Evolutionary conservation across 2,888 invertebrate species (phyloP), one percentile per base, ranked within the genome.

Genomic region (Tanytarsus gracilentus): DNA sequence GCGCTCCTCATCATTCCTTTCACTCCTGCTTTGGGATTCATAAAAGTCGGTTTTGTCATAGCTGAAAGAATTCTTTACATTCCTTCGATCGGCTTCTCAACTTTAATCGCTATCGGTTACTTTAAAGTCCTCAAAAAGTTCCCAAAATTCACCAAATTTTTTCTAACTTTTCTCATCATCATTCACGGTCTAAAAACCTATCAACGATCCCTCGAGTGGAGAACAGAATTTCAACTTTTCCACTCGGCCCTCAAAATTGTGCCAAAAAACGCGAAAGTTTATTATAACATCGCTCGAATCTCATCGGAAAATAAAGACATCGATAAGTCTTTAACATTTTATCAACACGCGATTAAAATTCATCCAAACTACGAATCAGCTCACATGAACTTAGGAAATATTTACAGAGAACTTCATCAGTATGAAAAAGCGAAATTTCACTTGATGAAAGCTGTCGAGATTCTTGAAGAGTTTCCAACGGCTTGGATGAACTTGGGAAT

Each of bases 401-500:
- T 95, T 63, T 75, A 90, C 18, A 85, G 89, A 71, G 85, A 87
- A 68, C 75, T 78, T 64, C 82, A 81, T 30, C 72, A 82, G 62
- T 79, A 80, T 65, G 66, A 71, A n/a, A 84, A 88, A 71, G 90
- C 93, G 1, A 86, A 88, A 72, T 68, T 71, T 53, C 80, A 89
- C 64, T 77, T 96, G 14, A 77, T 79, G 65, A 79, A 77, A 66
- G 92, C 95, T 49, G 75, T 95, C 11, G 69, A 76, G 64, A 76
- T 86, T 1, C 66, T 69, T 61, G 78, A 85, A 29, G 86, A 89
- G 70, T 97, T 96, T 76, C 88, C 96, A 2, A 88, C 94, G 0
- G 97, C 96, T 0, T 98, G 96, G 96, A 97, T 97, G 96, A 98
- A 98, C 75, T 77, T 97, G 58, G 97, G 96, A 14, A 96, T 97